These are phyloP conservation scores for Bombus waltoni DNA, from an alignment of 1,140 invertebrate genomes.

Conservation along the genomic window DNA sequence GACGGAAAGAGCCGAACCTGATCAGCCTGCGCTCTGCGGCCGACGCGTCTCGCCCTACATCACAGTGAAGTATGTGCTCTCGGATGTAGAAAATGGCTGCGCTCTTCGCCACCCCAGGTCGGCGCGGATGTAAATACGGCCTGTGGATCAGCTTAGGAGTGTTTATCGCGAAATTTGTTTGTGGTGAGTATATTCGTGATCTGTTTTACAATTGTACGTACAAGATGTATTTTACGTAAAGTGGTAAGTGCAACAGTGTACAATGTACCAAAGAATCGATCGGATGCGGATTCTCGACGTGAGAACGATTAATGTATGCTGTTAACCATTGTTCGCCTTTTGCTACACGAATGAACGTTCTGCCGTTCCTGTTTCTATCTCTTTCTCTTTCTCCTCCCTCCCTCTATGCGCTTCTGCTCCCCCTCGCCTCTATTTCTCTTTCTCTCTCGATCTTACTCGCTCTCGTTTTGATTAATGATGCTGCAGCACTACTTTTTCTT, in stretches of 20 bases:
- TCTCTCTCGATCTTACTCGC: background rate
- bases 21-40: constrained; percentile 68
- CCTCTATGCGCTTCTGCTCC: background rate
- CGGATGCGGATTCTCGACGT: constrained; percentile 47
- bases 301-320: constrained; percentile 31
- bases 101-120: constrained; percentile 72
- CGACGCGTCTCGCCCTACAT: constrained; percentile 72
- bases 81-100: constrained; percentile 81
- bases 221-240: background rate
- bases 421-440: background rate
- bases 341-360: constrained; percentile 52
- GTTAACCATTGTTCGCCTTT: constrained; percentile 45
- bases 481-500: constrained; percentile 3
- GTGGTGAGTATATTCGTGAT: constrained; percentile 75
- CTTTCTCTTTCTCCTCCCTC: background rate
- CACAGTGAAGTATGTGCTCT: constrained; percentile 82
- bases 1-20: constrained; percentile 59
- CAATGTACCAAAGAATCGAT: constrained; percentile 59
- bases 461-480: constrained; percentile 11
- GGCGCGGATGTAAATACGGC: constrained; percentile 78
- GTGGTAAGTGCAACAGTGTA: constrained; percentile 5
- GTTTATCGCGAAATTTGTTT: constrained; percentile 69
- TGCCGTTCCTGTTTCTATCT: constrained; percentile 14
- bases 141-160: constrained; percentile 73
- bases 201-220: background rate